Conservation (phyloP, 2,888 invertebrate genomes). For the Polietes domitor region DNA sequence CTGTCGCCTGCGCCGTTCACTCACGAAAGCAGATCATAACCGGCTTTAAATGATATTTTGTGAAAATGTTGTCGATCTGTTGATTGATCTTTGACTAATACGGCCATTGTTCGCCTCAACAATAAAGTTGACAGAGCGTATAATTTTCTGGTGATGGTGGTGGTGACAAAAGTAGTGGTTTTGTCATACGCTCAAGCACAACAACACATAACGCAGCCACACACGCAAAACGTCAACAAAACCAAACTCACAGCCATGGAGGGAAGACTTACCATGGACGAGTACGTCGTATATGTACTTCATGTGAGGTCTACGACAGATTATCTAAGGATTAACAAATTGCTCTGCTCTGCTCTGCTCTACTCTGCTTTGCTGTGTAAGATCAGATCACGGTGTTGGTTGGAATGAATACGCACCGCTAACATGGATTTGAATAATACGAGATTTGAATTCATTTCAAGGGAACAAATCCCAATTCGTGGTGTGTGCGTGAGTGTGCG, state of each 20-base stretch:
- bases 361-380: neutral
- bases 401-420: neutral
- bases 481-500: neutral
- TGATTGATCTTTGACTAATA: constrained; percentile 65
- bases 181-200: constrained; percentile 5
- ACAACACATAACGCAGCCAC: neutral
- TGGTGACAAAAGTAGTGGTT: constrained; percentile 45
- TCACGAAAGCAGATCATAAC: constrained; percentile 5
- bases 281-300: neutral
- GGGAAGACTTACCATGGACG: too few species aligned
- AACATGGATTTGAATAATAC: constrained; percentile 31
- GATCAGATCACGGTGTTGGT: neutral
- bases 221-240: too few species aligned
- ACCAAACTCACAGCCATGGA: too few species aligned
- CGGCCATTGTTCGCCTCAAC: constrained; percentile 51
- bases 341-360: neutral
- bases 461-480: neutral
- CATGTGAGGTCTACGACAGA: constrained; percentile 36
- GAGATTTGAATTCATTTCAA: neutral
- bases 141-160: constrained; percentile 55
- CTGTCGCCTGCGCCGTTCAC: neutral
- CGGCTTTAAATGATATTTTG: constrained; percentile 31
- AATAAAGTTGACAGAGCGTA: constrained; percentile 64
- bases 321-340: constrained; percentile 41
- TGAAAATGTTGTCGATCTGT: constrained; percentile 55